Percentiles rank a stretch among this genome's conserved stretches.
These are phyloP conservation scores for Cyphomyrus discorhynchus DNA, from an alignment of 2,113 vertebrate species.

Conservation along the genomic window DNA sequence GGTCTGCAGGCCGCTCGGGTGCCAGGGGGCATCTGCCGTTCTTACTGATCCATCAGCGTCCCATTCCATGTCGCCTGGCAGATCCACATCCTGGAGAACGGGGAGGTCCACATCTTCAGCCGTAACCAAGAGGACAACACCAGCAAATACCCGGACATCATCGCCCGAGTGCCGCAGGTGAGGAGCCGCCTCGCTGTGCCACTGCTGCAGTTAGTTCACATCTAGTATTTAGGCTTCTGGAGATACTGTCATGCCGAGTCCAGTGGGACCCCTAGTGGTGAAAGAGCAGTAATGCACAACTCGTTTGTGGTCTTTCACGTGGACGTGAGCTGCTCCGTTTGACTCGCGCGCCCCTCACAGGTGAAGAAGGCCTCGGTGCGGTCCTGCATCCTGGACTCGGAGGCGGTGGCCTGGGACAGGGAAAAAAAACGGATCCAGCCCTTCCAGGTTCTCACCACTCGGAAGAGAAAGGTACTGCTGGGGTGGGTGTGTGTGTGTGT, in stretches of 20 bases:
- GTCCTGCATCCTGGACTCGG: constrained; percentile 76
- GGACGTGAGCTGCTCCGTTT: not conserved
- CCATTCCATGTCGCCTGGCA: constrained; percentile 32
- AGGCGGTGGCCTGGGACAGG: constrained; percentile 81
- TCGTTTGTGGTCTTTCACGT: not conserved
- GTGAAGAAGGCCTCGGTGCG: constrained; percentile 65
- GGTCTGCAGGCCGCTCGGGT: not conserved
- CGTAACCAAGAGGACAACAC: constrained; percentile 89
- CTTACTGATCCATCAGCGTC: not conserved
- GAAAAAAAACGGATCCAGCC: constrained; percentile 83
- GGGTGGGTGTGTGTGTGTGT: not conserved
- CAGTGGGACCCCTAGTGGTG: constrained; percentile 8
- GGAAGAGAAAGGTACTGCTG: constrained; percentile 75
- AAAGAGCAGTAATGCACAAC: not conserved
- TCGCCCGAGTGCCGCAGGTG: constrained; percentile 76
- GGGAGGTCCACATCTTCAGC: constrained; percentile 78
- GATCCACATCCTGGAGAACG: constrained; percentile 78
- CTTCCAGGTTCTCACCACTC: constrained; percentile 82
- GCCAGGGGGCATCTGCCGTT: not conserved
- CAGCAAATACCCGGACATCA: constrained; percentile 79
- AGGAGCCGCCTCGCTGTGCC: not conserved
- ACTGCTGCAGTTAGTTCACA: not conserved
- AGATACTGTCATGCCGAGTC: not conserved
- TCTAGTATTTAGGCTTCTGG: not conserved
- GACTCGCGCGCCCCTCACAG: constrained; percentile 39